Base-by-base conservation (phyloP, 2,797 vertebrate species). In the Anableps anableps region DNA sequence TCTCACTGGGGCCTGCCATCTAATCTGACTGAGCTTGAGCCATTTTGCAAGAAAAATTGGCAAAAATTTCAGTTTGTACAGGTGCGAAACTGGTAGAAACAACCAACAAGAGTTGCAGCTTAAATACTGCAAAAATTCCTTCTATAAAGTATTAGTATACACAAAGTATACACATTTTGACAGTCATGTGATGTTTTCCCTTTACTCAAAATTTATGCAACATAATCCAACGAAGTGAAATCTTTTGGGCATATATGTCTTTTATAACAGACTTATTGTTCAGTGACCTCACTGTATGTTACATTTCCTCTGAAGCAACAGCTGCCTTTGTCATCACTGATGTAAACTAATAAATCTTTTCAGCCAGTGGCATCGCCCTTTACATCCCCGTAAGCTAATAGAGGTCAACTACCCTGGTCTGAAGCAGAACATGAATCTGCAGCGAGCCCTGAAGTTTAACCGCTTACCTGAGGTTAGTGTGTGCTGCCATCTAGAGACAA, bases 311-410 rank as follows among this genome's bases (percentile, higher is more conserved):
- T 73, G 5, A 78, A 64, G 31, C 23, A 74, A 48, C 0, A 4
- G n/a, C 36, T 75, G 29, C 7, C 21, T 62, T 76, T 2, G 1
- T 48, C 16, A 8, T 77, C n/a, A 29, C 11, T 66, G 10, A 21
- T 21, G 77, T 71, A 48, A 83, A 82, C 62, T 71, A 74, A 23
- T 64, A 38, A 64, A 34, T 89, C 38, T 23, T 82, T 79, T 55
- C 91, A 99, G 98, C 90, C 97, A 95, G 76, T 99, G 97, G 97
- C 96, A 97, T 91, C 97, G 97, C 26, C 97, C 97, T 68, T 93
- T 99, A 86, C 99, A 98, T 81, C 95, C 95, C 38, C 95, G 97
- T 77, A 99, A 99, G 84, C 92, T 99, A 90, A 96, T 96, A 75
- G 97, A 99, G 86, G 93, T 99, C 82, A 97, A 96, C 82, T 97